A percentile compares a stretch with the other conserved stretches of the same genome.
phyloP scores from a whole-genome alignment of 1,140 invertebrate genomes.

The Oncopeltus fasciatus region DNA sequence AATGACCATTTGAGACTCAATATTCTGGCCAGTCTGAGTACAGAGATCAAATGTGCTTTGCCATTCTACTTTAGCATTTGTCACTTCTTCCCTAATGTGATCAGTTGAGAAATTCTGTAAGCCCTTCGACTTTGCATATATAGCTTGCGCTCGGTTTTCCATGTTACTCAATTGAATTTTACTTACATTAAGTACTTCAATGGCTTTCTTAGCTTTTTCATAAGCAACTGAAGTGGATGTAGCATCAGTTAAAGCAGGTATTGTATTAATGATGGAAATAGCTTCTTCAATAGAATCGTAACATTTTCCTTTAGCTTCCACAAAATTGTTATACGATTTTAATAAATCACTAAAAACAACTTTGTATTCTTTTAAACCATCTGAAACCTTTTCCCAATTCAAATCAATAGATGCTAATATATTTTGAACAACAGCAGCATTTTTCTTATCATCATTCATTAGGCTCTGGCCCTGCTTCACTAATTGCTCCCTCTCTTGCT shows the following conservation, averaged over 20 bases:
- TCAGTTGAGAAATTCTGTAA: conserved; percentile 50
- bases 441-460: conserved; percentile 65
- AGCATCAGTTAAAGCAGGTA: conserved; percentile 41
- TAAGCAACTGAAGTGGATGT: conserved; percentile 40
- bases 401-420: conserved; percentile 56
- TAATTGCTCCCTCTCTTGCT: conserved; percentile 40
- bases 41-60: conserved; percentile 54
- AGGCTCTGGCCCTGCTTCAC: conserved; percentile 55
- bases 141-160: conserved; percentile 51
- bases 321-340: background rate
- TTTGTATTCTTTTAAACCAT: conserved; percentile 25
- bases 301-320: conserved; percentile 38
- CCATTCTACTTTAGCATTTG: conserved; percentile 51
- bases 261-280: conserved; percentile 36
- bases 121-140: conserved; percentile 53
- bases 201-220: conserved; percentile 58
- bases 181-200: conserved; percentile 55
- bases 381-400: conserved; percentile 62
- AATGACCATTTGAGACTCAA: conserved; percentile 74
- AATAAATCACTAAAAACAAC: background rate
- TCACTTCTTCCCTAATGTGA: conserved; percentile 46
- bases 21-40: conserved; percentile 52
- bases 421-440: conserved; percentile 62
- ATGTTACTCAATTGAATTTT: conserved; percentile 60
- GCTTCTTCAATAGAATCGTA: conserved; percentile 51